Evolutionary conservation across 2,113 vertebrate genomes (phyloP).

Genomic region (Corynorhinus townsendii): DNA sequence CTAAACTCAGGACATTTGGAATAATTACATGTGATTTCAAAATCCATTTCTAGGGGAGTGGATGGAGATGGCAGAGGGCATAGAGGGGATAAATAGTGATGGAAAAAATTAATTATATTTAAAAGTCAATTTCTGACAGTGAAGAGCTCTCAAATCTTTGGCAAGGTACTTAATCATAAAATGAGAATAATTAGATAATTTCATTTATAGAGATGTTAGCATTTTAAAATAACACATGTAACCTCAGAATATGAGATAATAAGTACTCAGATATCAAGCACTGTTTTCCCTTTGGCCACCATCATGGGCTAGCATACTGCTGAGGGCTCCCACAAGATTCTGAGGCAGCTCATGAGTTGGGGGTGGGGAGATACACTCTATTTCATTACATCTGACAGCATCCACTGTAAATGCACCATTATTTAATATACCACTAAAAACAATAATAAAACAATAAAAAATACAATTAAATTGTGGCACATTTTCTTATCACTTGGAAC

Average conservation of each 20-base stretch:
- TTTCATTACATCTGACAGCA: not conserved
- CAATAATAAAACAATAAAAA: not conserved
- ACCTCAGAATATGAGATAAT: not conserved
- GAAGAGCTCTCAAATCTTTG: not conserved
- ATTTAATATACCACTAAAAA: not conserved
- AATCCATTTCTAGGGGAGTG: not conserved
- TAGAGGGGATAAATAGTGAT: too few species aligned
- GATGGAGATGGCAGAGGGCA: too few species aligned
- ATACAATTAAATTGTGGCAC: not conserved
- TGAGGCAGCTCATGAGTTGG: not conserved
- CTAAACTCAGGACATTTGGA: not conserved
- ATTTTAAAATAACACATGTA: not conserved
- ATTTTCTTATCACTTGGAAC: not conserved
- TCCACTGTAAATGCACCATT: not conserved
- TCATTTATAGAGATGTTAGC: not conserved
- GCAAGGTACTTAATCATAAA: not conserved
- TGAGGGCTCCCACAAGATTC: not conserved
- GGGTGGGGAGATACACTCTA: rapidly evolving
- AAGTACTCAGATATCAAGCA: not conserved
- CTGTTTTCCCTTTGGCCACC: not conserved
- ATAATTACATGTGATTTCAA: not conserved
- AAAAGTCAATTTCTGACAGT: not conserved
- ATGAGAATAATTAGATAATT: not conserved
- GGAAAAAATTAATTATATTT: too few species aligned
- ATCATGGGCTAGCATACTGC: rapidly evolving